Conservation (phyloP, 2,797 vertebrate species). For the Gymnoscopelus braueri region DNA sequence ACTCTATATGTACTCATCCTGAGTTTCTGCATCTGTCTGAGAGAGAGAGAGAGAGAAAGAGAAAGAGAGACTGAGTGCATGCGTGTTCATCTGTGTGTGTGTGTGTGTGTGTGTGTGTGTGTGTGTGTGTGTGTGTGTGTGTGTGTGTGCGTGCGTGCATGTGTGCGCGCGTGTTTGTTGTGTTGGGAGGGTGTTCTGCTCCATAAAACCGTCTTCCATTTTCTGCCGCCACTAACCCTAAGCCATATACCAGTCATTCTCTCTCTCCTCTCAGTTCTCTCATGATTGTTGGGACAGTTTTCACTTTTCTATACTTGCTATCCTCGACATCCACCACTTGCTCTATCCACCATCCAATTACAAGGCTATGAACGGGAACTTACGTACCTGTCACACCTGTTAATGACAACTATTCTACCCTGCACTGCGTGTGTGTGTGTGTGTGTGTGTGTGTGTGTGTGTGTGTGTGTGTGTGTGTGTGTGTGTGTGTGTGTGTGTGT, state of each 20-base stretch:
- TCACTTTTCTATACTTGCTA: conserved; percentile 40
- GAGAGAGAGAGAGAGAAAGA: no score
- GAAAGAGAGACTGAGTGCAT: no score
- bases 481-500: no score
- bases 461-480: no score
- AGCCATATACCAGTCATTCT: conserved; percentile 14
- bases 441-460: no score
- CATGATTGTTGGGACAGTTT: conserved; percentile 29
- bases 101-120: not conserved
- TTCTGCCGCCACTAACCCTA: conserved; percentile 43
- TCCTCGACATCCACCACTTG: conserved; percentile 53
- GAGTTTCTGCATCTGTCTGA: no score
- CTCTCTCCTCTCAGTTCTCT: conserved; percentile 36
- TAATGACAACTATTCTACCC: no score
- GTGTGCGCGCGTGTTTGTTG: conserved; percentile 28
- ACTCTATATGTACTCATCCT: no score
- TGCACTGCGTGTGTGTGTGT: no score
- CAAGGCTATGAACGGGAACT: conserved; percentile 37
- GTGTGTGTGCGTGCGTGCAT: conserved; percentile 6
- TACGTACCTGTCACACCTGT: conserved; percentile 51
- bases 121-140: conserved; percentile 7
- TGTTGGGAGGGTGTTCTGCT: conserved; percentile 18
- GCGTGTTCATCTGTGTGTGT: not conserved
- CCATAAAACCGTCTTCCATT: conserved; percentile 32
- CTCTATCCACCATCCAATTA: conserved; percentile 52